Percentiles rank a stretch among this genome's conserved stretches.
phyloP scores from a whole-genome alignment of 2,797 vertebrate genomes.

The Trachops cirrhosus region DNA sequence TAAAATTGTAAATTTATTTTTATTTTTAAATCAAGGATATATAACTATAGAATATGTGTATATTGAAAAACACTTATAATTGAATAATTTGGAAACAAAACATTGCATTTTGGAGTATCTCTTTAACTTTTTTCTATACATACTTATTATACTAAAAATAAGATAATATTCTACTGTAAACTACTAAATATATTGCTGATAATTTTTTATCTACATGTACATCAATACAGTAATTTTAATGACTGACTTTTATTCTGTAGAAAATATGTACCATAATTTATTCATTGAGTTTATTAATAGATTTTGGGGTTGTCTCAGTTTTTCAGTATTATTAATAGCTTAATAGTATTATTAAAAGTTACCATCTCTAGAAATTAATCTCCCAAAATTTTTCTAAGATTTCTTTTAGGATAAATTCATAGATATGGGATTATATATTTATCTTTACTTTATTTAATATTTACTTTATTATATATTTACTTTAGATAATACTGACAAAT shows the following conservation, averaged over 20 bases:
- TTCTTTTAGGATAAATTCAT: not conserved
- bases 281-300: not conserved
- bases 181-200: not conserved
- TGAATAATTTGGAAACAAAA: not conserved
- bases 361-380: not conserved
- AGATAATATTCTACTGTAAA: not conserved
- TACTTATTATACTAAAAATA: not conserved
- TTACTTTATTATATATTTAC: not conserved
- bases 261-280: not conserved
- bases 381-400: not conserved
- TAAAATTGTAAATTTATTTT: not conserved
- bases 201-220: not conserved
- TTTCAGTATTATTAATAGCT: not conserved
- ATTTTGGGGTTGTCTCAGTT: not conserved
- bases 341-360: not conserved
- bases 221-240: not conserved
- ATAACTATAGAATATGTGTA: not conserved
- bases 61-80: not conserved
- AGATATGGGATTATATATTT: not conserved
- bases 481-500: not conserved
- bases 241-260: not conserved
- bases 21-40: not conserved
- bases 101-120: not conserved
- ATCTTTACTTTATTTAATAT: too few species aligned
- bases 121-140: not conserved